A percentile compares a stretch with the other conserved stretches of the same genome.
Evolutionary conservation across 1,140 invertebrate species (phyloP).

Genomic region (Dendroctonus ponderosae): DNA sequence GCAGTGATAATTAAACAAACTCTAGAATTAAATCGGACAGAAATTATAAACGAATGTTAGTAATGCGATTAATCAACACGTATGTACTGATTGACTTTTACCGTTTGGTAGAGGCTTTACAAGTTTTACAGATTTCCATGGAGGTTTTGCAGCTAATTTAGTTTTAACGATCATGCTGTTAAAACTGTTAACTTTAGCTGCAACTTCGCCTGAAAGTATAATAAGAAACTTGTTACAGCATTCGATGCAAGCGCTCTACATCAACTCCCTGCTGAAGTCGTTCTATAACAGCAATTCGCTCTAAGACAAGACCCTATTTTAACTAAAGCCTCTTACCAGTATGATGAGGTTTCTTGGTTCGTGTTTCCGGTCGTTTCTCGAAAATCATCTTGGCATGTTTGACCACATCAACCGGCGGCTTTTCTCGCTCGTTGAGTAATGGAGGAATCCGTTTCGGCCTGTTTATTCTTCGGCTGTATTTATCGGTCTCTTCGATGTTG

Average conservation of each 20-base stretch:
- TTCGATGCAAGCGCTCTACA: no score
- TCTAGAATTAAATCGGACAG: no score
- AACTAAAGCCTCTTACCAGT: constrained; percentile 47
- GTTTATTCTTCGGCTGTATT: constrained; percentile 47
- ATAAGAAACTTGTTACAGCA: background rate
- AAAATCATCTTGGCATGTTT: constrained; percentile 81
- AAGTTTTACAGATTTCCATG: constrained; percentile 24
- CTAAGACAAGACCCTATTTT: no score
- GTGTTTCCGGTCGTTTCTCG: constrained; percentile 65
- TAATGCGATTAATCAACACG: constrained; percentile 7
- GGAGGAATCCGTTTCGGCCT: constrained; percentile 66
- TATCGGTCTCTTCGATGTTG: constrained; percentile 44
- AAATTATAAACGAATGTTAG: constrained; percentile 8
- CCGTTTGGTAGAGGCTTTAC: constrained; percentile 13
- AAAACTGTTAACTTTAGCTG: constrained; percentile 23
- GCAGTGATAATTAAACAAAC: no score
- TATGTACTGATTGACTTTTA: constrained; percentile 10
- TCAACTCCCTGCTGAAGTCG: no score
- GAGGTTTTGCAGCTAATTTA: constrained; percentile 16
- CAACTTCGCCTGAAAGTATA: constrained; percentile 22
- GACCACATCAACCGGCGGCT: constrained; percentile 81
- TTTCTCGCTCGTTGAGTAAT: constrained; percentile 73
- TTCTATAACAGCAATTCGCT: no score
- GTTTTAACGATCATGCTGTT: constrained; percentile 27
- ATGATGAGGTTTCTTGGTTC: constrained; percentile 52